Base-by-base conservation (phyloP, 1,140 invertebrate species). In the Heliconius eleuchia region DNA sequence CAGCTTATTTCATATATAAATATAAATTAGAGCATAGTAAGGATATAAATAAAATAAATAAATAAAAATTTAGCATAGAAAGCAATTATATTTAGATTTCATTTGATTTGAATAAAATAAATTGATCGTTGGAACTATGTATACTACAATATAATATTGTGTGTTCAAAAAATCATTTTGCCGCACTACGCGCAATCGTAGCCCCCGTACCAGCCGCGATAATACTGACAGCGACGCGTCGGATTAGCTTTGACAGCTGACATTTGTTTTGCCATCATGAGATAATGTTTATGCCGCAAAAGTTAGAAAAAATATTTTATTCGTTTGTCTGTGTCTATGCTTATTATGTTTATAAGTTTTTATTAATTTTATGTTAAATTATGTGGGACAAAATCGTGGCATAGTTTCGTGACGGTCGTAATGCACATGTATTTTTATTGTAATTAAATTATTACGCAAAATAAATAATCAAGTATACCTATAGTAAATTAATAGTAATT, bases 211-310 rank as follows among this genome's bases (percentile, higher is more conserved):
- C 13, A 13, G 42, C 13, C 77, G 74, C 75, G 83, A 83, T 89
- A 87, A 87, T 84, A 79, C 85, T 86, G 84, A 84, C 86, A 87
- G 83, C 73, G 81, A 87, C 83, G 83, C 86, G 77, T 75, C 57
- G 83, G 90, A 90, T 90, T 88, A 89, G 83, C 80, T 84, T 52
- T 85, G 87, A 89, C 88, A 86, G 80, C 70, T 78, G 84, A 86
- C 83, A 88, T 90, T 84, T 88, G 86, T 86, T 89, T 87, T 80
- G n/a, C 74, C 80, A 81, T 80, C 82, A 60, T 80, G 73, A 85
- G 79, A 82, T 83, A 85, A 87, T 83, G 81, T 81, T 77, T 76
- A 71, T 30, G n/a, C 55, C 13, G 60, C 27, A 66, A 66, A 66
- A 66, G 23, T 30, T 27, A 66, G 27, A 11, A 66, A 57, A 57